Conservation (phyloP, 2,797 vertebrate species). For the Esox lucius region DNA sequence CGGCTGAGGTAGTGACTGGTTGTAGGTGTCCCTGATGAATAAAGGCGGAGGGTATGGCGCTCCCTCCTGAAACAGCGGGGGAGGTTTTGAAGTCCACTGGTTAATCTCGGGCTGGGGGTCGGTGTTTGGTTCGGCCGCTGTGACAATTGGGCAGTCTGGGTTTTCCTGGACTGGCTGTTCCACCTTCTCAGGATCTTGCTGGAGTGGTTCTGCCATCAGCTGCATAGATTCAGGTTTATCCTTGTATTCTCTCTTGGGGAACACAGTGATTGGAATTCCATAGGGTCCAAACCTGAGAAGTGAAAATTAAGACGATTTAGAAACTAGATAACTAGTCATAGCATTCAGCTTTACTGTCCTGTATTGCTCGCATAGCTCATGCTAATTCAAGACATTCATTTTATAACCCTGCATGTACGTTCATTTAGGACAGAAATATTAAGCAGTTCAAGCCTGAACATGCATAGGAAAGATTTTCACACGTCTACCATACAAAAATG, state of each 20-base stretch:
- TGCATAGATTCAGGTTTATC: constrained; percentile 84
- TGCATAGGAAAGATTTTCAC: not conserved
- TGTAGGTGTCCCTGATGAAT: constrained; percentile 99
- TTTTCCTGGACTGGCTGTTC: constrained; percentile 42
- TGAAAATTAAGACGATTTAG: not conserved
- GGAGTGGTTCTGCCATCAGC: constrained; percentile 77
- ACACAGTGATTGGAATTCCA: constrained; percentile 88
- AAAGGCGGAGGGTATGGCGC: constrained; percentile 95
- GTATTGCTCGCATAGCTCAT: not conserved
- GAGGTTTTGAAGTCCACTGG: constrained; percentile 87
- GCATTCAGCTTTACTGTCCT: not conserved
- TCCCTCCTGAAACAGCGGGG: constrained; percentile 95
- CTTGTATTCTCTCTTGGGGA: constrained; percentile 87
- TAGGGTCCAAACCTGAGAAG: constrained; percentile 85
- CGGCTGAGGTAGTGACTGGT: constrained; percentile 98
- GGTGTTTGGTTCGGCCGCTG: constrained; percentile 27
- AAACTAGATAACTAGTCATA: not conserved
- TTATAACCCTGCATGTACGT: not conserved
- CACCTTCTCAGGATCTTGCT: constrained; percentile 71
- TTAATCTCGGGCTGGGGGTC: constrained; percentile 59
- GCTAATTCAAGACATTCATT: not conserved
- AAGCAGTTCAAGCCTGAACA: not conserved
- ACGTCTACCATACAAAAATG: not conserved
- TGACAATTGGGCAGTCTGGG: constrained; percentile 25
- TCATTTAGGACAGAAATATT: not conserved